These are phyloP conservation scores for Chrysodeixis includens DNA, from an alignment of 2,888 invertebrate genomes.

Conservation along the genomic window DNA sequence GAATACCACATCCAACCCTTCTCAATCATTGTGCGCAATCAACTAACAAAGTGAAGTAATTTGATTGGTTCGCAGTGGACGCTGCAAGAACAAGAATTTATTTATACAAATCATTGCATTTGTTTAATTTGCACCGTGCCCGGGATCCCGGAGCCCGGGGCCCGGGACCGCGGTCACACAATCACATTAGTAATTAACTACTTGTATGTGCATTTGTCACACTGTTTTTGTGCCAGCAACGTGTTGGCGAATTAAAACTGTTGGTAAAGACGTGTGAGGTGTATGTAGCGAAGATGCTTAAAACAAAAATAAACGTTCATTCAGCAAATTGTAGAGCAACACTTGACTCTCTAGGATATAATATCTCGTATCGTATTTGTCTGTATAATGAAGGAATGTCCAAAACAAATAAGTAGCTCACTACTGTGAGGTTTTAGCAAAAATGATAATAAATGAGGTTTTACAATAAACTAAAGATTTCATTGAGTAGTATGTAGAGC, in stretches of 20 bases:
- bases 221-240: constrained; percentile 21
- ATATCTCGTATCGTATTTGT: not conserved
- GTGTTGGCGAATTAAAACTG: not conserved
- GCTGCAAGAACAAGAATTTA: constrained; percentile 73
- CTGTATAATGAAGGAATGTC: not conserved
- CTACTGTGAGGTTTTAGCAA: no score
- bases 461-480: no score
- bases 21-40: constrained; percentile 65
- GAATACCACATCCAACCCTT: constrained; percentile 21
- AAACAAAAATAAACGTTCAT: not conserved
- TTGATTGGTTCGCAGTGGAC: constrained; percentile 71
- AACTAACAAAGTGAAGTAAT: constrained; percentile 81
- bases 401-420: no score
- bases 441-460: no score
- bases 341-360: not conserved
- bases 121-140: constrained; percentile 51
- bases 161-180: constrained; percentile 29
- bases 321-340: not conserved
- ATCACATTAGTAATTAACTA: constrained; percentile 48
- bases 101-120: constrained; percentile 75
- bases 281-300: not conserved
- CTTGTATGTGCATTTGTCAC: constrained; percentile 33
- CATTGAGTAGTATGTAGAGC: no score
- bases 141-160: not conserved
- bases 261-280: constrained; percentile 1